Evolutionary conservation across 2,113 vertebrate genomes (phyloP).

Genomic region (Platichthys flesus): DNA sequence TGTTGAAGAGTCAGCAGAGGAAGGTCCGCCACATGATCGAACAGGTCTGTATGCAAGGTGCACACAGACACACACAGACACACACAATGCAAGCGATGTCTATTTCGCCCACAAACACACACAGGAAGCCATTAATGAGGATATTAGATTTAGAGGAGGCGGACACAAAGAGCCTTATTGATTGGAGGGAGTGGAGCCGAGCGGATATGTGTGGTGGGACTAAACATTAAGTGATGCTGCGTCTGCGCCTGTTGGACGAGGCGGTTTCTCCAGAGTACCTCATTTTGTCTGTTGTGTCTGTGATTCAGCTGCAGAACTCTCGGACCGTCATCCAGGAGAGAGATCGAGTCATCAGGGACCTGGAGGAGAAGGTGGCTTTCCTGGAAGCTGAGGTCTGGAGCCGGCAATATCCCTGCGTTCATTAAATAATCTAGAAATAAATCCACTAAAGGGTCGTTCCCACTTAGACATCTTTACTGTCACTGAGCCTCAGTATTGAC

Average conservation of each 20-base stretch:
- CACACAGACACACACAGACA: not conserved
- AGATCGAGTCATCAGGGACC: slow-evolving; percentile 86
- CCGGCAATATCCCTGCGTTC: not conserved
- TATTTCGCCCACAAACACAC: not conserved
- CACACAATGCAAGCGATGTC: not conserved
- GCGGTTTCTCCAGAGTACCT: not conserved
- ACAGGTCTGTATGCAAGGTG: slow-evolving; percentile 82
- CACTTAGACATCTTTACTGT: not conserved
- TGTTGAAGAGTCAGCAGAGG: slow-evolving; percentile 93
- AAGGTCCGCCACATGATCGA: slow-evolving; percentile 96
- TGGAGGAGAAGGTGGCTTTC: slow-evolving; percentile 89
- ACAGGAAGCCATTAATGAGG: slow-evolving; percentile 44
- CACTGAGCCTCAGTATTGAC: not conserved
- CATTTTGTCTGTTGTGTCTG: slow-evolving; percentile 6
- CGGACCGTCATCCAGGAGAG: slow-evolving; percentile 87
- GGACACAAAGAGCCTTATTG: slow-evolving; percentile 33
- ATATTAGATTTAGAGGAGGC: slow-evolving; percentile 41
- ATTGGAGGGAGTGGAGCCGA: slow-evolving; percentile 38
- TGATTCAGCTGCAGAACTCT: slow-evolving; percentile 90
- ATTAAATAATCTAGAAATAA: not conserved
- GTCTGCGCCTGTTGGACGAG: slow-evolving; percentile 11
- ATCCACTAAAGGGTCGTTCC: not conserved
- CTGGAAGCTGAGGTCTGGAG: slow-evolving; percentile 90
- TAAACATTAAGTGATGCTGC: slow-evolving; percentile 57
- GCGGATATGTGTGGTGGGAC: slow-evolving; percentile 36